These are phyloP conservation scores for Drosophila oshimai DNA, from an alignment of 1,140 invertebrate genomes.

Conservation along the genomic window DNA sequence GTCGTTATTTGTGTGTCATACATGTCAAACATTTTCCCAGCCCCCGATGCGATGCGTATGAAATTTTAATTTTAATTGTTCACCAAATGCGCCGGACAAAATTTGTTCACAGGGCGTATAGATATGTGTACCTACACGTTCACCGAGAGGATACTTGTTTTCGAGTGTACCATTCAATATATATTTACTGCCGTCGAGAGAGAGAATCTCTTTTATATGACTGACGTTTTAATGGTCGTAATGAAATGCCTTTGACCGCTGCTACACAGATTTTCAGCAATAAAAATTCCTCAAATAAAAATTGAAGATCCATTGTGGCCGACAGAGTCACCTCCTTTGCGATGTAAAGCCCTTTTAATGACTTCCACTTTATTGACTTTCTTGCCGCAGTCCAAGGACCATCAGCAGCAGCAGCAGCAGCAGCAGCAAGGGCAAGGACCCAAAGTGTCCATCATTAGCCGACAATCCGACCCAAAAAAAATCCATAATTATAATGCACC, in stretches of 20 bases:
- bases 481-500: slow-evolving; percentile 80
- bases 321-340: slow-evolving; percentile 10
- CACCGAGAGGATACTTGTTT: slow-evolving; percentile 10
- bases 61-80: slow-evolving; percentile 81
- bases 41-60: slow-evolving; percentile 56
- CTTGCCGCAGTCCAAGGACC: slow-evolving; percentile 13
- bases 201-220: slow-evolving; percentile 27
- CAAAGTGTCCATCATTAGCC: slow-evolving; percentile 55
- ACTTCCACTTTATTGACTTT: slow-evolving; percentile 72
- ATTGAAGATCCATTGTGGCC: slow-evolving; percentile 27
- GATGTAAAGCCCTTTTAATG: slow-evolving; percentile 61
- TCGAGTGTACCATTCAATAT: slow-evolving; percentile 37
- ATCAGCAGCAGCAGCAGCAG: background rate
- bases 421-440: slow-evolving; percentile 34
- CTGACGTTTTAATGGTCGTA: slow-evolving; percentile 65
- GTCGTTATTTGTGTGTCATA: slow-evolving; percentile 73
- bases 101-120: slow-evolving; percentile 47
- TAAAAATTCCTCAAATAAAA: slow-evolving; percentile 13
- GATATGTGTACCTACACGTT: background rate
- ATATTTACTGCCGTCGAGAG: slow-evolving; percentile 14
- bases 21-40: slow-evolving; percentile 73
- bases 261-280: slow-evolving; percentile 10
- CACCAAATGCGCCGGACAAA: slow-evolving; percentile 67
- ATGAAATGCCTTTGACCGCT: slow-evolving; percentile 51
- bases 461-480: slow-evolving; percentile 50